Base-by-base conservation (phyloP, 2,113 vertebrate species). In the Hypanus sabinus region DNA sequence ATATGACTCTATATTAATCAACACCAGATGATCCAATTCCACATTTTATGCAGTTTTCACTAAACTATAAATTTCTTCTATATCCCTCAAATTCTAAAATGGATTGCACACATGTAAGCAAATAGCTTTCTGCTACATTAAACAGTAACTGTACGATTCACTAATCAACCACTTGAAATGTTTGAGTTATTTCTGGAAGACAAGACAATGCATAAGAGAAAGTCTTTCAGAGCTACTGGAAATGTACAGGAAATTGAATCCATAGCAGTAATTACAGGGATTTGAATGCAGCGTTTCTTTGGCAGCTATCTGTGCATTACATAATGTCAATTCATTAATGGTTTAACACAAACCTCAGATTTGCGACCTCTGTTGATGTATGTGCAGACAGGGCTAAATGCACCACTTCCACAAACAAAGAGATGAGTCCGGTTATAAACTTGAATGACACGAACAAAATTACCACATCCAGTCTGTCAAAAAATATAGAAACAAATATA, bases 391-490 rank as follows among this genome's bases (percentile, higher is more conserved):
- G 99, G 99, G 94, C 98, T 99, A 96, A 98, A 99, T 0, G 98
- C 99, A 0, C 99, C 98, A 20, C 98, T 99, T 94, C 99, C 99
- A 0, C 99, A 99, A 94, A 99, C 98, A 2, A 98, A 99, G 94
- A 99, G 95, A 94, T 99, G 99, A 0, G 99, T 99, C 81, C 99
- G 97, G 94, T 99, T 99, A 95, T 97, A 99, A 0, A 97, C 97
- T 95, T 99, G 98, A 94, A 99, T 97, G 85, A 99, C 98, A 0
- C 99, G 97, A 94, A 99, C 97, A 38, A 99, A 99, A 95, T 99
- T 99, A 77, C 99, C 98, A 95, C 99, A 99, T 94, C 99, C 99
- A 0, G 99, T 98, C 99, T 99, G 94, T 30, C 85, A 94, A 62
- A 95, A 92, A 94, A 87, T 33, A 14, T 16, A 20, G 12, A 33